Percentiles rank a stretch among this genome's conserved stretches.
phyloP scores from a whole-genome alignment of 2,113 vertebrate species.

The Sylvietta virens region DNA sequence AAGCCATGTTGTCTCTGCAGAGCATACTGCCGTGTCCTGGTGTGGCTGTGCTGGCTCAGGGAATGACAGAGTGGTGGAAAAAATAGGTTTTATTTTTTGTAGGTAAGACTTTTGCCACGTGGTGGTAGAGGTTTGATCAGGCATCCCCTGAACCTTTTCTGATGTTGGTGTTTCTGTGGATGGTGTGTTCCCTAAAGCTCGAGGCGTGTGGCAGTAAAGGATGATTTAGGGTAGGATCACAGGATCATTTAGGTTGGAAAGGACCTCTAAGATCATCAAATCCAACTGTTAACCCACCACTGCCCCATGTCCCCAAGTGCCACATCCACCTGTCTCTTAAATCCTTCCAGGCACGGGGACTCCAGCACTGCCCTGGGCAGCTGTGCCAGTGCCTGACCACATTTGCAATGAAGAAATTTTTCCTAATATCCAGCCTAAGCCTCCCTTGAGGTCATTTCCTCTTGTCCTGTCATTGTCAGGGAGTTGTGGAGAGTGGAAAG shows the following conservation, averaged over 20 bases:
- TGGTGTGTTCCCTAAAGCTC: neutral
- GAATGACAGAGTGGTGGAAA: neutral
- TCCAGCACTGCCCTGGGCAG: neutral
- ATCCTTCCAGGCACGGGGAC: neutral
- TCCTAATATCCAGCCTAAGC: neutral
- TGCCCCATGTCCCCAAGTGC: neutral
- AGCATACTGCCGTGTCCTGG: neutral
- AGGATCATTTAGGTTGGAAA: neutral
- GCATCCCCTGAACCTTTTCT: neutral
- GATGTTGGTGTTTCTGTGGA: neutral
- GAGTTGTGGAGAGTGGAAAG: fast-evolving
- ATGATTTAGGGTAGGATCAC: neutral
- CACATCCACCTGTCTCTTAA: neutral
- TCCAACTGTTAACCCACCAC: neutral
- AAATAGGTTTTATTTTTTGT: neutral
- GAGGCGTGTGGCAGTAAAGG: neutral
- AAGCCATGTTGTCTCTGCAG: neutral
- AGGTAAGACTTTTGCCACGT: neutral
- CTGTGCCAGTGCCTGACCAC: neutral
- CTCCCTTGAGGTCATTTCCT: neutral
- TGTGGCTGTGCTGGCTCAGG: neutral
- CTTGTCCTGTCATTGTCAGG: neutral
- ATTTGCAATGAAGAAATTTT: neutral
- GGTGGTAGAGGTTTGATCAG: neutral
- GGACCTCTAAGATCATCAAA: neutral